phyloP scores from a whole-genome alignment of 2,113 vertebrate genomes.

The Esox niger region DNA sequence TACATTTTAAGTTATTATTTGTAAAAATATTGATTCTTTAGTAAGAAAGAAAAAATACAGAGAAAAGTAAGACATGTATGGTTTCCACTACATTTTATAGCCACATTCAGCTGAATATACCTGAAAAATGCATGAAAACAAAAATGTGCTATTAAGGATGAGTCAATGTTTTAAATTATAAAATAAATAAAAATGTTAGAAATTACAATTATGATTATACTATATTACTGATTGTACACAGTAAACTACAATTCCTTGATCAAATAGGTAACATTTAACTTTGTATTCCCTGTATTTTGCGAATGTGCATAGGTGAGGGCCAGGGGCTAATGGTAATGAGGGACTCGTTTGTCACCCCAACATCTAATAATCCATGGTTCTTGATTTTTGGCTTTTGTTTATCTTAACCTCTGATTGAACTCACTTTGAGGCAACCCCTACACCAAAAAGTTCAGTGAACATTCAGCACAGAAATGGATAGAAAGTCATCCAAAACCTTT shows the following conservation, averaged over 20 bases:
- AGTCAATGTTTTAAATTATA: too few species aligned
- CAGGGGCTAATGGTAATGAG: conserved; percentile 92
- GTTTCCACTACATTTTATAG: too few species aligned
- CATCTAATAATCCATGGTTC: conserved; percentile 88
- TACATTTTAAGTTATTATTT: neutral
- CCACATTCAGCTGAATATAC: too few species aligned
- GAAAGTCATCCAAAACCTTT: conserved; percentile 91
- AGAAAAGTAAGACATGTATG: neutral
- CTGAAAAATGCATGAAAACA: too few species aligned
- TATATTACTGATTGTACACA: too few species aligned
- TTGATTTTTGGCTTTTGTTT: conserved; percentile 92
- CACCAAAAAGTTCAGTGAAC: conserved; percentile 91
- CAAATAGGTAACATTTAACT: conserved; percentile 37
- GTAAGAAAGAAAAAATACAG: too few species aligned
- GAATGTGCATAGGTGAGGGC: conserved; percentile 72
- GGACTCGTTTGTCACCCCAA: conserved; percentile 87
- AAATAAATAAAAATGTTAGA: too few species aligned
- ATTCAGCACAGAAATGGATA: conserved; percentile 85
- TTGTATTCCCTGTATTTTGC: conserved; percentile 52
- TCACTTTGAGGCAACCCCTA: conserved; percentile 92
- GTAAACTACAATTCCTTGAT: neutral
- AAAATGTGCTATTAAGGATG: too few species aligned
- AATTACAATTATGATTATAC: too few species aligned
- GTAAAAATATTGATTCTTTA: neutral
- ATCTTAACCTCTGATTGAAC: conserved; percentile 97